Conservation (phyloP, 2,797 vertebrate genomes). For the Xiphophorus birchmanni region DNA sequence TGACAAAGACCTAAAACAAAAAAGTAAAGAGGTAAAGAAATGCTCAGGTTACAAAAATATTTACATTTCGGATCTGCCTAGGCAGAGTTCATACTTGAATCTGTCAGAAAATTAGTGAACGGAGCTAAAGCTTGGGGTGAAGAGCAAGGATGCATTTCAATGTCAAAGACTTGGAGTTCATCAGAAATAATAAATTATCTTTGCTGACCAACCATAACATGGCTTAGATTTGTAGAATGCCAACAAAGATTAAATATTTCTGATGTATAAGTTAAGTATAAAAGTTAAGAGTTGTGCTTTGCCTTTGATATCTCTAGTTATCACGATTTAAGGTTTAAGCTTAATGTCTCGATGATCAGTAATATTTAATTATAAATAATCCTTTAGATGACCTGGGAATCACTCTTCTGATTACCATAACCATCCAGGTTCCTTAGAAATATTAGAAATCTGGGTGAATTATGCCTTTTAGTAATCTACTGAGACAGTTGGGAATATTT, state of each 20-base stretch:
- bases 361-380: not conserved
- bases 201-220: too few relatives aligned
- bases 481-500: slow-evolving; percentile 50
- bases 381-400: slow-evolving; percentile 12
- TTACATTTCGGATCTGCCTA: not conserved
- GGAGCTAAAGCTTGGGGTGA: not conserved
- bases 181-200: not conserved
- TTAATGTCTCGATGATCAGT: not conserved
- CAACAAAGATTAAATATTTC: too few relatives aligned
- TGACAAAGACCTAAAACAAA: not conserved
- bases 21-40: not conserved
- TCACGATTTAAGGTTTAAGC: not conserved
- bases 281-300: not conserved
- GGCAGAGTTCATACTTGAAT: not conserved
- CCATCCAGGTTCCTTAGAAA: slow-evolving; percentile 46
- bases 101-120: not conserved
- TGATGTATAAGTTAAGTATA: too few relatives aligned
- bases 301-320: not conserved
- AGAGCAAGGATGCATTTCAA: not conserved
- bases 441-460: slow-evolving; percentile 35
- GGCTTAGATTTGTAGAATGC: too few relatives aligned
- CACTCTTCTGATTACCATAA: slow-evolving; percentile 41
- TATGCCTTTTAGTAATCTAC: slow-evolving; percentile 29
- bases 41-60: not conserved
- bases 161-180: not conserved